Evolutionary conservation across 2,888 invertebrate genomes (phyloP), one percentile per base, ranked within the genome.

Genomic region (Malthinus seriepunctatus): DNA sequence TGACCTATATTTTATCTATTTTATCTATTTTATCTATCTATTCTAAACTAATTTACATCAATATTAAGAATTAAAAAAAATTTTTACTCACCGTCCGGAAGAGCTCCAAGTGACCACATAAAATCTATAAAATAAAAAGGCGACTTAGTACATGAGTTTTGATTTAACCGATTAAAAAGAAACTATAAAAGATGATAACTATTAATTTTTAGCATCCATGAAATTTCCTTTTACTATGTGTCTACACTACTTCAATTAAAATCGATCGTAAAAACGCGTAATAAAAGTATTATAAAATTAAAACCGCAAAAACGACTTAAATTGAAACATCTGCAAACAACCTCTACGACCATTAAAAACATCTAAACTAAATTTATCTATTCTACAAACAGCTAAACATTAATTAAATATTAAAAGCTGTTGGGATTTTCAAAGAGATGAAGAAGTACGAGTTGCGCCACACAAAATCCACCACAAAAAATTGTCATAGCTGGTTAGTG

Each of bases 91-190:
- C 95, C 94, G 87, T 95, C 95, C 84, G 94, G 94, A 86, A 95
- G 90, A 86, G 93, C 93, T 88, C 94, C 95, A 89, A 95, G 89
- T 84, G 94, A 94, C 95, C 95, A 95, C 93, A 95, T 94, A 89
- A 95, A 94, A 92, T 95, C 95, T 95, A 91, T 85, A 91, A 86
- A 84, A 72, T 69, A 74, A 76, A 78, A 77, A 74, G 53, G 37
- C 52, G 56, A 56, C 56, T 61, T 61, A 61, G 60, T 61, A 57
- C 54, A 50, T 23, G 23, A 23, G 2, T 23, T 23, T 23, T 5
- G 23, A 5, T 23, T 23, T 23, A 23, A 5, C 23, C 23, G 23
- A 23, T 23, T 23, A 51, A 45, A 37, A 49, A 49, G 15, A 32
- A 34, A 38, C 42, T 32, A 31, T 32, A 14, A 44, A 55, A 46